Conservation (phyloP, 2,888 invertebrate genomes). For the Euzophera pinguis region DNA sequence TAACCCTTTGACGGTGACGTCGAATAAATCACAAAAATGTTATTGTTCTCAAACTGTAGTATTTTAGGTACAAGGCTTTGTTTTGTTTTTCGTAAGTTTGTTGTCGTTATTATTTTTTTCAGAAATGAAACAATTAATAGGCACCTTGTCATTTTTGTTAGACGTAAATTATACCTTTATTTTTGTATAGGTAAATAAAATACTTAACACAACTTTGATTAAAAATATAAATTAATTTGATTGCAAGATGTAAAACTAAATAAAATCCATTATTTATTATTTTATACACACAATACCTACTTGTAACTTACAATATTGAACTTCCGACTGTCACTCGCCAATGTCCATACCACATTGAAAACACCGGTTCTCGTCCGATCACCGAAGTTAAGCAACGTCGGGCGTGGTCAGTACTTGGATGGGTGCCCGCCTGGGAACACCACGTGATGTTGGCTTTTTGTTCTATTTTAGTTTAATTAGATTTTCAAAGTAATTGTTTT, state of each 20-base stretch:
- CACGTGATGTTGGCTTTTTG: slow-evolving; percentile 40
- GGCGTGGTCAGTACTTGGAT: slow-evolving; percentile 58
- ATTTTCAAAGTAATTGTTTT: too few species aligned
- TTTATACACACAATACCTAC: too few species aligned
- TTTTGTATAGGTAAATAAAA: too few species aligned
- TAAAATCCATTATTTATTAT: too few species aligned
- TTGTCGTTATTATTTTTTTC: neutral
- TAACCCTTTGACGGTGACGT: slow-evolving; percentile 53
- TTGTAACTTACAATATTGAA: neutral
- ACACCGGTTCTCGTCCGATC: slow-evolving; percentile 57
- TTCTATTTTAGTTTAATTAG: too few species aligned
- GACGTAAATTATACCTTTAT: too few species aligned
- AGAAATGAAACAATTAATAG: too few species aligned
- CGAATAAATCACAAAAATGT: slow-evolving; percentile 39
- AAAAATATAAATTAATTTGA: too few species aligned
- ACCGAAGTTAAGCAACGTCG: slow-evolving; percentile 55
- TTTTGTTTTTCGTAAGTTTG: neutral
- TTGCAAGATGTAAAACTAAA: too few species aligned
- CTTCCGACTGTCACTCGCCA: slow-evolving; percentile 27
- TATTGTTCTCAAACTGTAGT: slow-evolving; percentile 41
- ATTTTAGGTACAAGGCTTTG: slow-evolving; percentile 8
- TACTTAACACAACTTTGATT: too few species aligned
- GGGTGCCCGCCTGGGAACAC: slow-evolving; percentile 55
- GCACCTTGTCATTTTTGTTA: too few species aligned
- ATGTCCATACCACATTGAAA: slow-evolving; percentile 60